phyloP scores from a whole-genome alignment of 2,797 vertebrate species.

The Hoplostethus atlanticus region DNA sequence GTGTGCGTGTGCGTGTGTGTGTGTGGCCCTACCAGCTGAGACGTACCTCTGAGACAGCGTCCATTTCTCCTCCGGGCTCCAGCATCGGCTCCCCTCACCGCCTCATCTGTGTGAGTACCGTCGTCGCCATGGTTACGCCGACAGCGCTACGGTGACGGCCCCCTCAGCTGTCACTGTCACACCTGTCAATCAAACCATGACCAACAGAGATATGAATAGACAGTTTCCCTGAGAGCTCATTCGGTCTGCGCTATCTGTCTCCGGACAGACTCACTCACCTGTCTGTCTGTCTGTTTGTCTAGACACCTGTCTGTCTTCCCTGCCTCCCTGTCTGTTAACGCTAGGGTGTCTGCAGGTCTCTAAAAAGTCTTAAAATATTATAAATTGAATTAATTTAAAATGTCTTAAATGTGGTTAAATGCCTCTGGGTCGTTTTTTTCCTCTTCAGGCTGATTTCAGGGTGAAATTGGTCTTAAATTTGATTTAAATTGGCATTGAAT shows the following conservation, averaged over 20 bases:
- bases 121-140: conserved; percentile 10
- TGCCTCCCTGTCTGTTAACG: no score
- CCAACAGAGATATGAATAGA: conserved; percentile 15
- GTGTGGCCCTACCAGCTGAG: conserved; percentile 86
- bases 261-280: neutral
- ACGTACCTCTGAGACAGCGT: conserved; percentile 92
- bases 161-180: conserved; percentile 38
- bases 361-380: no score
- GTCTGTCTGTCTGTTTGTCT: conserved; percentile 7
- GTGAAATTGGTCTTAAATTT: no score
- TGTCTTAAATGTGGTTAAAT: no score
- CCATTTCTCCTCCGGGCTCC: conserved; percentile 93
- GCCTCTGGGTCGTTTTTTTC: no score
- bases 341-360: no score
- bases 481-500: no score
- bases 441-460: no score
- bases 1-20: conserved; percentile 7
- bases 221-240: conserved; percentile 16
- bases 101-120: conserved; percentile 92
- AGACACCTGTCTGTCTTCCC: no score
- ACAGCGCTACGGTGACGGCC: neutral
- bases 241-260: conserved; percentile 24
- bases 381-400: no score
- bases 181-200: conserved; percentile 39
- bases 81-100: conserved; percentile 94